Percentiles rank a stretch among this genome's conserved stretches.
These are phyloP conservation scores for Syritta pipiens DNA, from an alignment of 2,888 invertebrate species.

Conservation along the genomic window DNA sequence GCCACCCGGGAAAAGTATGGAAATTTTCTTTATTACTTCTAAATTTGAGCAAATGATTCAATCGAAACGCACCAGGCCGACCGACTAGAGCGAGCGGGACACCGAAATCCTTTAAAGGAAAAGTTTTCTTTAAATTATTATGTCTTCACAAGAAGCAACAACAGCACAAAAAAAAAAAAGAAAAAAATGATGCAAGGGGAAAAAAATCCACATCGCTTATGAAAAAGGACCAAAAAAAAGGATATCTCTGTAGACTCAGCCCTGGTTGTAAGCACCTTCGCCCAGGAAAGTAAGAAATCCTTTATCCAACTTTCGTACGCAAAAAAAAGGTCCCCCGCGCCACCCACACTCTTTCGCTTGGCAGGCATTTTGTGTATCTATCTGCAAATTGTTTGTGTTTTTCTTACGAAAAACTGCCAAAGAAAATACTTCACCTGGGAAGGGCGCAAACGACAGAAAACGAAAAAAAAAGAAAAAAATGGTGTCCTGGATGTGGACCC, in stretches of 20 bases:
- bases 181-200: neutral
- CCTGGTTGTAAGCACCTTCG: conserved; percentile 37
- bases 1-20: conserved; percentile 40
- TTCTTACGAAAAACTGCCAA: conserved; percentile 42
- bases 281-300: conserved; percentile 48
- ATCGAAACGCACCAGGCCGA: conserved; percentile 44
- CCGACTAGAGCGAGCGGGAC: neutral
- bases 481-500: neutral
- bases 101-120: conserved; percentile 38
- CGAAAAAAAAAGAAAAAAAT: conserved; percentile 5
- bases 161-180: too few species aligned
- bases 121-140: conserved; percentile 60
- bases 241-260: conserved; percentile 59
- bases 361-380: conserved; percentile 38
- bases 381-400: conserved; percentile 56
- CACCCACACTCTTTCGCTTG: neutral
- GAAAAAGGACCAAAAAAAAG: conserved; percentile 44
- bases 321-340: conserved; percentile 21
- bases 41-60: conserved; percentile 69
- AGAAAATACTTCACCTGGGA: conserved; percentile 55
- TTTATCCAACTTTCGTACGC: conserved; percentile 43
- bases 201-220: conserved; percentile 14
- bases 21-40: conserved; percentile 64
- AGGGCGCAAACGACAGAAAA: neutral
- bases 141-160: conserved; percentile 8